Evolutionary conservation across 2,113 vertebrate genomes (phyloP).

Genomic region (Siphamia tubifer): DNA sequence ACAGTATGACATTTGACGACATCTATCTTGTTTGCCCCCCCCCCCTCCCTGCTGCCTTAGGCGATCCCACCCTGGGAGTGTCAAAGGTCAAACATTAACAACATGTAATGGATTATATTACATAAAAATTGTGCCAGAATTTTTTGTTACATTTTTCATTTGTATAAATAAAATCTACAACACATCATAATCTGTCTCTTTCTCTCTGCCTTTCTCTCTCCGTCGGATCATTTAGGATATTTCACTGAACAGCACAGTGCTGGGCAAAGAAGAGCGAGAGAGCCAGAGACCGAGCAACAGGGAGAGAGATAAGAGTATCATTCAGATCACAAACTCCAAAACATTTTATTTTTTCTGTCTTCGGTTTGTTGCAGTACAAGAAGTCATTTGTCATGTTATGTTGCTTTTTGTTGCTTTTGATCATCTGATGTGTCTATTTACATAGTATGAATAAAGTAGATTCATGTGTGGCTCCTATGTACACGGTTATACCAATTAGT

Average conservation of each 20-base stretch:
- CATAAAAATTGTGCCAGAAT: constrained; percentile 73
- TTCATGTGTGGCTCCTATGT: constrained; percentile 76
- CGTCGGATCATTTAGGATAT: constrained; percentile 16
- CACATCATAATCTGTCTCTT: constrained; percentile 40
- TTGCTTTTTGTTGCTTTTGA: constrained; percentile 80
- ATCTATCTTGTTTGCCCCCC: constrained; percentile 48
- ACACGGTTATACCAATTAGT: constrained; percentile 70
- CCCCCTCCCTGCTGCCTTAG: constrained; percentile 3
- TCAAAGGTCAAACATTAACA: constrained; percentile 75
- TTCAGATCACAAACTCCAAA: constrained; percentile 80
- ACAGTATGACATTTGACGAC: constrained; percentile 65
- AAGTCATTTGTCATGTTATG: constrained; percentile 76
- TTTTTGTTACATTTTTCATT: constrained; percentile 28
- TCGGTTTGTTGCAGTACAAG: constrained; percentile 79
- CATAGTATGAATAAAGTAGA: constrained; percentile 80
- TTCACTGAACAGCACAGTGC: constrained; percentile 35
- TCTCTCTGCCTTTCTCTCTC: constrained; percentile 26
- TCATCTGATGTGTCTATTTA: constrained; percentile 82
- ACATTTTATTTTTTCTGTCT: constrained; percentile 76
- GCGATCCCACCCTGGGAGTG: constrained; percentile 62
- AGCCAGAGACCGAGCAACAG: constrained; percentile 50
- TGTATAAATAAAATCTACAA: constrained; percentile 60
- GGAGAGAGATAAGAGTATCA: constrained; percentile 65
- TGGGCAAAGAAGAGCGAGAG: constrained; percentile 35
- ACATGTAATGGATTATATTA: constrained; percentile 76